Evolutionary conservation across 1,140 invertebrate genomes (phyloP), one percentile per base, ranked within the genome.

Genomic region (Nasonia giraulti): DNA sequence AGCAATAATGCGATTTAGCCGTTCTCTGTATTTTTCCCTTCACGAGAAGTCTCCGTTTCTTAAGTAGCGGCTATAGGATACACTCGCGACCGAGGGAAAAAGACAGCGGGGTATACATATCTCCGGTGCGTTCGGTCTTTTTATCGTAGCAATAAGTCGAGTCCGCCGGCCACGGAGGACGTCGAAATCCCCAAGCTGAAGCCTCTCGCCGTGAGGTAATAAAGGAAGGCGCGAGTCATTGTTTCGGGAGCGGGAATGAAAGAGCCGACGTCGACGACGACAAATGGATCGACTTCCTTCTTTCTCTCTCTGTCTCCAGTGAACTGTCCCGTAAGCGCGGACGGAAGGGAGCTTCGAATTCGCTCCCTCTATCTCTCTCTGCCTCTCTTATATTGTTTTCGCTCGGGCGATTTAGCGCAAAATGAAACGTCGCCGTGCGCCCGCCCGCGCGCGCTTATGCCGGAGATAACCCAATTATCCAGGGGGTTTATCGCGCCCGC

Each of bases 201-300:
- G 5, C 33, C 33, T 37, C 71, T 10, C 7, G 17, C n/a, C 40
- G 14, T 17, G 14, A 78, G 50, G 23, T 66, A 79, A 79, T 79
- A 79, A 79, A 62, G 50, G 31, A 62, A 79, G 77, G 47, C 77
- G 50, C 77, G 31, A 37, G 33, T 44, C 73, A 75, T 75, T 75
- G 73, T 75, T 75, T 75, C 73, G 73, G 17, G 3, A 37, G 33
- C 4, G 8, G 23, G 68, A 71, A 71, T 71, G 68, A 71, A 71
- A 71, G 68, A 71, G 27, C 73, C 33, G 73, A 37, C 20, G 31
- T 10, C 33, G 40, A n/a, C 47, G 50, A 37, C 47, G 31, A 79
- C 77, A 79, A 79, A 79, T 79, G 77, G 77, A 79, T 27, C 73
- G 73, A 44, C 73, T 75, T 44, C 73, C 31, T 44, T 71, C 27